phyloP scores from a whole-genome alignment of 2,888 invertebrate genomes.

The Eristalis pertinax region DNA sequence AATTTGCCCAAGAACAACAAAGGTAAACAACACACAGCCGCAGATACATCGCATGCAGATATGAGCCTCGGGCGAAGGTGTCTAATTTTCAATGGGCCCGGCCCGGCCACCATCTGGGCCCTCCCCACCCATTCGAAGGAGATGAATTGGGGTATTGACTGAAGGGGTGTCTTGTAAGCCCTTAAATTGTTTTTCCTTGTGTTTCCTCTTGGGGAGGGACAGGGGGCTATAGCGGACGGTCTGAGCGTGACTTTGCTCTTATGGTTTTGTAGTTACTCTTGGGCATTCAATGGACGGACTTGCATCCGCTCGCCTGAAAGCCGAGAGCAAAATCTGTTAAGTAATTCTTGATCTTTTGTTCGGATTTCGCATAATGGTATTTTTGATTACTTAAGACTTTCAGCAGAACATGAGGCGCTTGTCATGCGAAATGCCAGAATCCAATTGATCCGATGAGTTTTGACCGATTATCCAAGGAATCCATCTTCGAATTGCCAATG shows the following conservation, averaged over 20 bases:
- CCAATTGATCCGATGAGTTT: neutral
- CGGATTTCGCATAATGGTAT: neutral
- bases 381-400: neutral
- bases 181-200: neutral
- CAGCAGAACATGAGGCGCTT: neutral
- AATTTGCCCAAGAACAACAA: conserved; percentile 27
- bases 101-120: conserved; percentile 13
- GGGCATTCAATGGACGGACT: conserved; percentile 14
- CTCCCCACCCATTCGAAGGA: neutral
- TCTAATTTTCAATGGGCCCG: conserved; percentile 21
- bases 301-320: neutral
- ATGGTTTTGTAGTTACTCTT: conserved; percentile 12
- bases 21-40: conserved; percentile 23
- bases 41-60: neutral
- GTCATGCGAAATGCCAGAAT: neutral
- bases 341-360: conserved; percentile 30
- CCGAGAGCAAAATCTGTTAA: conserved; percentile 9
- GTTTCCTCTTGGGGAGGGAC: neutral
- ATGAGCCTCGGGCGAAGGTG: conserved; percentile 6
- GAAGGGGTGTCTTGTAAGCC: conserved; percentile 24
- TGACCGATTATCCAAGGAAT: neutral
- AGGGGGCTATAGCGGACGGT: neutral
- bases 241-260: conserved; percentile 4
- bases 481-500: neutral
- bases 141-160: conserved; percentile 45